Evolutionary conservation across 2,888 invertebrate genomes (phyloP), one percentile per base, ranked within the genome.

Genomic region (Campoplex capitator): DNA sequence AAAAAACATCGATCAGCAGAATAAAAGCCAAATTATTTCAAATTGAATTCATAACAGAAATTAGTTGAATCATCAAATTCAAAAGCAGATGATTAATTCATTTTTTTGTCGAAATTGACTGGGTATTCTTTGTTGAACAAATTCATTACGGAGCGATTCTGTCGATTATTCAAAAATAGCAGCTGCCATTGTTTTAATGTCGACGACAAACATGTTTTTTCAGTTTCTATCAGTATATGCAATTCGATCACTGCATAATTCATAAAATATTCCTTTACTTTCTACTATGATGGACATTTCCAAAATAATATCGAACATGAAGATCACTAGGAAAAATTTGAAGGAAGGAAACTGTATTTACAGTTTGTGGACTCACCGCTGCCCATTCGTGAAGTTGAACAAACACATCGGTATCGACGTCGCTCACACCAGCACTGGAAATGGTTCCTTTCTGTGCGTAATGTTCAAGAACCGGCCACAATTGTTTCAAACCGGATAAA

Each of bases 351-450:
- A 32, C 32, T 62, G 32, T 16, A 1, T 32, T 16, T 6, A 3
- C 4, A 6, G 7, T 62, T 62, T 6, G 6, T 16, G 6, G 16
- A n/a, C 68, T 56, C 51, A 96, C 96, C 92, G 95, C 95, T 0
- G 98, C 97, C 96, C 97, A 97, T 70, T 96, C 96, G 94, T 98
- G 97, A 1, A 99, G 95, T 81, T 96, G 95, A 48, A 97, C 96
- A 58, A 99, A 97, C 28, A 97, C 96, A 0, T 96, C 96, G 42
- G 97, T 97, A 89, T 98, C 98, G n/a, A 99, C 96, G 94, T 99
- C 99, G 2, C 98, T 97, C 56, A 99, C 96, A 51, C 99, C 99
- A 45, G 98, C 95, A 71, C 92, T 92, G 9, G 86, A 91, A 91
- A 98, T 96, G 95, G 96, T 96, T 89, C 96, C 96, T 92, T 93